A percentile compares a stretch with the other conserved stretches of the same genome.
Evolutionary conservation across 1,140 invertebrate genomes (phyloP).

Genomic region (Belonocnema kinseyi): DNA sequence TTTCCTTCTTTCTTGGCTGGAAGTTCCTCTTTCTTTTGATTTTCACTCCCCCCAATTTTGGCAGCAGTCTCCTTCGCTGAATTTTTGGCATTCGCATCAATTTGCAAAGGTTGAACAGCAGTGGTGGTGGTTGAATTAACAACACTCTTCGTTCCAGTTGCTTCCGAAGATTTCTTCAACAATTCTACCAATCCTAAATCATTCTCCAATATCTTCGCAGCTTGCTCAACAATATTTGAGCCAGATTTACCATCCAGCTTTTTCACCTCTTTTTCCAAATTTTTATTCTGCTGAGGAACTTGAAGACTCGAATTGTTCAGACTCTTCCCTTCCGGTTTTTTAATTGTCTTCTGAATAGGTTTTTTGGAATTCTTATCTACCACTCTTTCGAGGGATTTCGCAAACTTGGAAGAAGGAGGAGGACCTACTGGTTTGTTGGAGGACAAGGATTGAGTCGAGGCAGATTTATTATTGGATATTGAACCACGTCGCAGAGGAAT

Average conservation of each 20-base stretch:
- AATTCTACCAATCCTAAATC: constrained; percentile 61
- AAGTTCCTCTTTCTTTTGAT: constrained; percentile 9
- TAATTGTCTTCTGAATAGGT: constrained; percentile 17
- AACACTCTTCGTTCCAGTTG: constrained; percentile 68
- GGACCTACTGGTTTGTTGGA: constrained; percentile 22
- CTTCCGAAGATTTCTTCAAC: constrained; percentile 61
- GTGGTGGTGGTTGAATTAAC: constrained; percentile 71
- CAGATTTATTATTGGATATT: constrained; percentile 33
- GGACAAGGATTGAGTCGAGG: constrained; percentile 17
- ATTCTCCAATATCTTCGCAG: constrained; percentile 42
- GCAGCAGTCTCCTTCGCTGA: constrained; percentile 38
- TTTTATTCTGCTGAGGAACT: background rate
- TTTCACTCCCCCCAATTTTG: constrained; percentile 36
- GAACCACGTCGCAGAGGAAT: constrained; percentile 58
- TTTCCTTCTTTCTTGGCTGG: constrained; percentile 34
- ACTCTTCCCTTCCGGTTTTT: constrained; percentile 38
- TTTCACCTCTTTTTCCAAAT: constrained; percentile 29
- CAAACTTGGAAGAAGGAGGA: constrained; percentile 26
- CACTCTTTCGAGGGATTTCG: constrained; percentile 10
- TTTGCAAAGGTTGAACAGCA: constrained; percentile 68
- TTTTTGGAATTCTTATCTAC: constrained; percentile 32
- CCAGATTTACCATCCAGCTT: constrained; percentile 11
- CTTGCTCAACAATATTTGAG: background rate
- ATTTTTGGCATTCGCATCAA: constrained; percentile 54
- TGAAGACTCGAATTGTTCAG: constrained; percentile 30